Percentiles rank a stretch among this genome's conserved stretches.
Conservation (phyloP, 2,797 vertebrate genomes). For the Parauchenoglanis punctatus region DNA sequence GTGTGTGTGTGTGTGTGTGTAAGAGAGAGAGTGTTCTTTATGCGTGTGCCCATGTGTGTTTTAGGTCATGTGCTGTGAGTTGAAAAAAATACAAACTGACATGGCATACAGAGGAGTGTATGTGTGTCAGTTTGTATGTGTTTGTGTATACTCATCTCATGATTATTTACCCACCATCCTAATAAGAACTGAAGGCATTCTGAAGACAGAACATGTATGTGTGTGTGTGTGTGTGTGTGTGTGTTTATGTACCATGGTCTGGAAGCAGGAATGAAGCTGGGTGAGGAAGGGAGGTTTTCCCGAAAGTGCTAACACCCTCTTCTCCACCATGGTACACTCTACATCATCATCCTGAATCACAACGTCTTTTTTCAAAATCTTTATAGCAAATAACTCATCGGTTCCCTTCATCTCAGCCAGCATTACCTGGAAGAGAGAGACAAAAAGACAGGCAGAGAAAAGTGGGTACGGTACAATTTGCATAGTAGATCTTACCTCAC, state of each 20-base stretch:
- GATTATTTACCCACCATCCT: background rate
- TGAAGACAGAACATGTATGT: conserved; percentile 15
- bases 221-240: conserved; percentile 34
- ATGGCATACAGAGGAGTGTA: background rate
- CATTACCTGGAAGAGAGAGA: conserved; percentile 83
- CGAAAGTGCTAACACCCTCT: conserved; percentile 87
- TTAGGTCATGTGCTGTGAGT: background rate
- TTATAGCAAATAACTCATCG: conserved; percentile 90
- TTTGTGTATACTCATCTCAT: conserved; percentile 3
- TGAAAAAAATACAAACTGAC: background rate
- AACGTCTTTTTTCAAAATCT: conserved; percentile 97
- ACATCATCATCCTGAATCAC: conserved; percentile 97
- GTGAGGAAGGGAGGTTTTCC: conserved; percentile 95
- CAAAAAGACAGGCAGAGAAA: conserved; percentile 30
- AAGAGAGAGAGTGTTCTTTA: background rate
- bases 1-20: conserved; percentile 6
- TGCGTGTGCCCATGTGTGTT: conserved; percentile 1
- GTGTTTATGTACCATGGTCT: conserved; percentile 83
- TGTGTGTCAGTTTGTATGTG: conserved; percentile 4
- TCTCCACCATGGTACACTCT: conserved; percentile 98
- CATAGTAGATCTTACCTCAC: background rate
- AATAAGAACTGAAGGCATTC: background rate
- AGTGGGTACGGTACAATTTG: background rate
- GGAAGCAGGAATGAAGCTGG: conserved; percentile 94
- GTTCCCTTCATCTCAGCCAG: conserved; percentile 91